Percentiles rank a stretch among this genome's conserved stretches.
phyloP scores from a whole-genome alignment of 2,113 vertebrate genomes.

The Edolisoma coerulescens region DNA sequence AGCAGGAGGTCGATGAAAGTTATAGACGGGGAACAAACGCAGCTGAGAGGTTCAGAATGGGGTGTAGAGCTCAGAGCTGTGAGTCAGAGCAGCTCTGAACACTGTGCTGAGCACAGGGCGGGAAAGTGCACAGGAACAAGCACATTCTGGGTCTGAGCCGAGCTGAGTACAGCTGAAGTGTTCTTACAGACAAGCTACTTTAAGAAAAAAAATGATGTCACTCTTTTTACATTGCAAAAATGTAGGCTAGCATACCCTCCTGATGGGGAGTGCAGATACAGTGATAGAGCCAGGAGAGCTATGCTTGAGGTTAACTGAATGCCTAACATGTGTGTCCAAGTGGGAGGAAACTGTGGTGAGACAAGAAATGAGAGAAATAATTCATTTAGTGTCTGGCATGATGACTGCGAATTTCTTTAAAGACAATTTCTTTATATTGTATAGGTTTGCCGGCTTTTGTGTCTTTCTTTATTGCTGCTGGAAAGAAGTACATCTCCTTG shows the following conservation, averaged over 20 bases:
- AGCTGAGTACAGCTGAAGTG: neutral
- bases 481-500: slow-evolving; percentile 39
- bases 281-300: slow-evolving; percentile 18
- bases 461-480: neutral
- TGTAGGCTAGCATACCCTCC: neutral
- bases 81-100: neutral
- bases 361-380: slow-evolving; percentile 56
- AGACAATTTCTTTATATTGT: slow-evolving; percentile 11
- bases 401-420: slow-evolving; percentile 31
- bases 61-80: neutral
- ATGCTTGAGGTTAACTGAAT: slow-evolving; percentile 40
- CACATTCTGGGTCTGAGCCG: neutral
- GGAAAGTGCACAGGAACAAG: neutral
- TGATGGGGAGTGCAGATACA: slow-evolving; percentile 55
- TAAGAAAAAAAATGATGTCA: slow-evolving; percentile 63
- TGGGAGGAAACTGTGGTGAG: slow-evolving; percentile 68
- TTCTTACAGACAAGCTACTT: neutral
- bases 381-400: slow-evolving; percentile 50
- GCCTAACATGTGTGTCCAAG: slow-evolving; percentile 63
- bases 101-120: accelerated
- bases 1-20: neutral
- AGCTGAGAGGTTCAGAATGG: slow-evolving; percentile 16
- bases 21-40: neutral
- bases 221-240: slow-evolving; percentile 57
- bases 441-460: neutral